Percentiles rank a stretch among this genome's conserved stretches.
These are phyloP conservation scores for Hemicrepidius hirtus DNA, from an alignment of 2,888 invertebrate genomes.

Conservation along the genomic window DNA sequence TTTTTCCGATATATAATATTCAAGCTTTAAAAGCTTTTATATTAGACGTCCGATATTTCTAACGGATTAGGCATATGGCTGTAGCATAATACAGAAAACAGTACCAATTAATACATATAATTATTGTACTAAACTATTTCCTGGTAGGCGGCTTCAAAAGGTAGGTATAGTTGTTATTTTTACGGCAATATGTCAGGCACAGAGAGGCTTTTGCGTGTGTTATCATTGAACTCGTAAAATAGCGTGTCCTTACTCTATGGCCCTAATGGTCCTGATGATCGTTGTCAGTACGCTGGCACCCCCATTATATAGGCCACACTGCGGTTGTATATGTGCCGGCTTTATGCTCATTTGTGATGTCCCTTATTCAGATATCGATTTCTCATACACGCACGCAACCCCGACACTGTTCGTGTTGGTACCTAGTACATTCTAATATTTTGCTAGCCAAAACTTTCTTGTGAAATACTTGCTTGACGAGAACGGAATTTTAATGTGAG, in stretches of 20 bases:
- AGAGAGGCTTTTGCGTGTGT: conserved; percentile 34
- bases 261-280: conserved; percentile 41
- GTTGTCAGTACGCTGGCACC: conserved; percentile 43
- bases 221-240: conserved; percentile 33
- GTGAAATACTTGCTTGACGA: conserved; percentile 27
- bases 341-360: conserved; percentile 45
- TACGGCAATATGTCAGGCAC: conserved; percentile 30
- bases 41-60: too few relatives aligned
- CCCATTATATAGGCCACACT: conserved; percentile 44
- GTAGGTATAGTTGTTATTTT: conserved; percentile 23
- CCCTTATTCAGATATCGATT: conserved; percentile 46
- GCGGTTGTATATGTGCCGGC: conserved; percentile 41
- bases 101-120: background rate
- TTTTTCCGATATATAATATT: too few relatives aligned
- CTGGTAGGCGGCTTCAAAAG: background rate
- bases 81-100: background rate
- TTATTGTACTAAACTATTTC: background rate
- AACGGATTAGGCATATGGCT: too few relatives aligned
- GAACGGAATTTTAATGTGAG: conserved; percentile 23
- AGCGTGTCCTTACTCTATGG: conserved; percentile 40
- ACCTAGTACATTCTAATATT: conserved; percentile 31
- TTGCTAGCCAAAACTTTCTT: conserved; percentile 28
- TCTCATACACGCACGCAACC: conserved; percentile 44
- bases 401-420: conserved; percentile 36
- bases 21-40: too few relatives aligned